Conservation (phyloP, 2,888 invertebrate genomes). For the Scelioninae gen. 1 region DNA sequence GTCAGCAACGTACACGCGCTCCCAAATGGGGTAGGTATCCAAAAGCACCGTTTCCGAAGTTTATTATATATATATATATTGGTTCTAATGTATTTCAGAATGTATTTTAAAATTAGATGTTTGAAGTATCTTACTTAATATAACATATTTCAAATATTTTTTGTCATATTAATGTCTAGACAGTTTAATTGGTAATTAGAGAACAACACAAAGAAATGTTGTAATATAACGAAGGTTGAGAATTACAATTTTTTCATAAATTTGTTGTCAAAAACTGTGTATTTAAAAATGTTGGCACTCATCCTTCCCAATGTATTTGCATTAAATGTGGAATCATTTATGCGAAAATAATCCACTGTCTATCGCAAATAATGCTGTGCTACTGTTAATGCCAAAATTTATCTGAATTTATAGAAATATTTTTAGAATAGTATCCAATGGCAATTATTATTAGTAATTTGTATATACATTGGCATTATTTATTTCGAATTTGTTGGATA, state of each 20-base stretch:
- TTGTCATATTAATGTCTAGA: too few relatives aligned
- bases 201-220: too few relatives aligned
- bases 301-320: not conserved
- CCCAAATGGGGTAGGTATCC: too few relatives aligned
- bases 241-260: not conserved
- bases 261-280: not conserved
- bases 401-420: conserved; percentile 5
- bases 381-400: conserved; percentile 14
- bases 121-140: too few relatives aligned
- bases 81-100: too few relatives aligned
- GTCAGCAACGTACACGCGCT: too few relatives aligned
- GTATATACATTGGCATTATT: not conserved
- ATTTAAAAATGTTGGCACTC: conserved; percentile 13
- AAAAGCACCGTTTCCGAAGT: too few relatives aligned
- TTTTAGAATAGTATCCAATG: not conserved
- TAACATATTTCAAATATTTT: too few relatives aligned
- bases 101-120: too few relatives aligned
- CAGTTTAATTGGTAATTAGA: too few relatives aligned
- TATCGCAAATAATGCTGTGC: conserved; percentile 2
- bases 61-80: too few relatives aligned
- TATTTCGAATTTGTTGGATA: not conserved
- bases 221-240: too few relatives aligned
- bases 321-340: conserved; percentile 18
- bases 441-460: not conserved
- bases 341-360: conserved; percentile 23